These are phyloP conservation scores for Sebastiscus albofasciatus DNA, from an alignment of 2,797 vertebrate genomes.

Conservation along the genomic window DNA sequence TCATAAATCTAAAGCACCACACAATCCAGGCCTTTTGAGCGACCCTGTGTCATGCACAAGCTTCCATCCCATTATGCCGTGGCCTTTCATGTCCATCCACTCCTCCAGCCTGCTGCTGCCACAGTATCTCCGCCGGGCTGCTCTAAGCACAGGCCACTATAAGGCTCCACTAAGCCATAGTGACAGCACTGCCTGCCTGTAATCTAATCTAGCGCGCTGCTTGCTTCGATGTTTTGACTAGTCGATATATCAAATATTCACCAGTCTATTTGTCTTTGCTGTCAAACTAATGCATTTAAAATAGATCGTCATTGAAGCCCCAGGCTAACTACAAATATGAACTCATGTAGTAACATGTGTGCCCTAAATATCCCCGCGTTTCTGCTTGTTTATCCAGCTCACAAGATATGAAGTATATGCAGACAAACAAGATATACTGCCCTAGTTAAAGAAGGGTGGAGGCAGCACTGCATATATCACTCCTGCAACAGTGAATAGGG, in stretches of 20 bases:
- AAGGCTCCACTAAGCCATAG: constrained; percentile 3
- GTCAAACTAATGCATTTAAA: not conserved
- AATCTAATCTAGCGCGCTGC: constrained; percentile 7
- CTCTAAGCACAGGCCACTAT: not conserved
- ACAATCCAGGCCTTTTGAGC: constrained; percentile 42
- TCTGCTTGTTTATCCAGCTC: not conserved
- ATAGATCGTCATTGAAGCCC: not conserved
- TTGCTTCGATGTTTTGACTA: not conserved
- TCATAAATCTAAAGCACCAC: constrained; percentile 67
- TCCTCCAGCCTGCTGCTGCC: not conserved
- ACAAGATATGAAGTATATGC: not conserved
- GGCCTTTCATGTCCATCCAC: constrained; percentile 19
- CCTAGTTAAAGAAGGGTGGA: not conserved
- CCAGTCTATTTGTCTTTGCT: not conserved
- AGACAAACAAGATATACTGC: not conserved
- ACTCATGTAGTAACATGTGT: not conserved
- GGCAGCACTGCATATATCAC: not conserved
- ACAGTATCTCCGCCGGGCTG: not conserved
- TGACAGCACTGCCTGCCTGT: constrained; percentile 1
- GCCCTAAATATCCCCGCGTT: too few relatives aligned
- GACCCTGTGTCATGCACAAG: not conserved
- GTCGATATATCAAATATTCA: not conserved
- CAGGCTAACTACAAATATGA: not conserved
- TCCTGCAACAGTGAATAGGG: not conserved
- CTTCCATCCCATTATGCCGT: constrained; percentile 8